Percentiles rank a stretch among this genome's conserved stretches.
These are phyloP conservation scores for Ceratosolen fusciceps DNA, from an alignment of 1,140 invertebrate genomes.

Conservation along the genomic window DNA sequence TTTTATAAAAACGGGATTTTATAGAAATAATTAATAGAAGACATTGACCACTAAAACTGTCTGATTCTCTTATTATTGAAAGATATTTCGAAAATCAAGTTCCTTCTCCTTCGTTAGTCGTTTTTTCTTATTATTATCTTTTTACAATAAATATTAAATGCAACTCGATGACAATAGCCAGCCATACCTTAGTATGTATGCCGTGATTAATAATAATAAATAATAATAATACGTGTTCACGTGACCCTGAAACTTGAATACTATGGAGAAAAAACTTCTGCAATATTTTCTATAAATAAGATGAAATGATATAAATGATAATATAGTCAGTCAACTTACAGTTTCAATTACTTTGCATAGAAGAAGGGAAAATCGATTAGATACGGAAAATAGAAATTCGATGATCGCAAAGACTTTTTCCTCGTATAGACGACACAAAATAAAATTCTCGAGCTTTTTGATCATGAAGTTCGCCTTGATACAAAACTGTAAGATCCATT, in stretches of 20 bases:
- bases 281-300: not conserved
- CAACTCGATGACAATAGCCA: no score
- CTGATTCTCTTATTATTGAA: not conserved
- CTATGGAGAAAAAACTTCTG: not conserved
- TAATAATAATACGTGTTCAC: slow-evolving; percentile 11
- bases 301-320: slow-evolving; percentile 21
- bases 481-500: not conserved
- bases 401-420: not conserved
- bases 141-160: no score
- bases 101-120: no score
- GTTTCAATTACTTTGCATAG: not conserved
- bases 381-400: slow-evolving; percentile 13
- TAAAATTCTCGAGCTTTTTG: not conserved
- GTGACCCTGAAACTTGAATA: not conserved
- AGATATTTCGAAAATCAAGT: not conserved
- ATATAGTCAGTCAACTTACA: not conserved
- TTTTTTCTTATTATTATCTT: no score
- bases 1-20: not conserved
- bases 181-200: no score
- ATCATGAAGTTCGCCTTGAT: not conserved
- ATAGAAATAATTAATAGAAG: not conserved
- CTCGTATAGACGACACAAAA: not conserved
- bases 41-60: not conserved
- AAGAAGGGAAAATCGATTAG: not conserved
- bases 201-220: not conserved